These are phyloP conservation scores for Gallinago jamesoni DNA, from an alignment of 2,113 vertebrate genomes.

Conservation along the genomic window DNA sequence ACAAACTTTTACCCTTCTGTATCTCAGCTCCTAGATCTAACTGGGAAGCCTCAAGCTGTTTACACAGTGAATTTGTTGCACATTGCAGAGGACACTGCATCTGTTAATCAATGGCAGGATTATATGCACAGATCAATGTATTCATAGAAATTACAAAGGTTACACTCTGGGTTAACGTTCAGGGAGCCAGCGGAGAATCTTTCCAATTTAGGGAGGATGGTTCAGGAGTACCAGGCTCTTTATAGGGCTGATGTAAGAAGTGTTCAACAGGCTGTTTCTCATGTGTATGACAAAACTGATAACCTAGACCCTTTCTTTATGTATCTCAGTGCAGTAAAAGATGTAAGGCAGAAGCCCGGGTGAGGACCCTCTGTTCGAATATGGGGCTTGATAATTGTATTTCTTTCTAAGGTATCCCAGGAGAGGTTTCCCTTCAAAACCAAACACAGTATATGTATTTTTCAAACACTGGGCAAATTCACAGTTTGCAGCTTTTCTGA, in stretches of 20 bases:
- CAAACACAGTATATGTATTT: neutral
- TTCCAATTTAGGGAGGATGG: neutral
- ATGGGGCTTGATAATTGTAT: neutral
- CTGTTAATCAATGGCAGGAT: neutral
- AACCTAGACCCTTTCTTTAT: neutral
- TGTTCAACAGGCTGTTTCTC: neutral
- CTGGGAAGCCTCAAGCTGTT: neutral
- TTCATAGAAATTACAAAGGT: neutral
- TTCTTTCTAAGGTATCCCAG: constrained; percentile 30
- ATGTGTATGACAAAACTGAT: neutral
- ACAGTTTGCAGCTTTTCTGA: neutral
- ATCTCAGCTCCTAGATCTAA: neutral
- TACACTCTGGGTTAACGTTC: neutral
- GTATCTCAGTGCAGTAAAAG: neutral
- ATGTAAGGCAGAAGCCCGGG: neutral
- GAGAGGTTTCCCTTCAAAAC: constrained; percentile 20
- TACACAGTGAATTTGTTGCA: neutral
- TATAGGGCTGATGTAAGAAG: neutral
- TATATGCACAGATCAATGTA: neutral
- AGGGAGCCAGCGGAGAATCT: neutral
- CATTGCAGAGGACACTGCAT: neutral
- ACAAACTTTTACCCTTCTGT: neutral
- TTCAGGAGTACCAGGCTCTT: neutral
- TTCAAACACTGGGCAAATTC: neutral
- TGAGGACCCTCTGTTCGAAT: neutral